These are phyloP conservation scores for Argentina silus DNA, from an alignment of 2,797 vertebrate species.

Conservation along the genomic window DNA sequence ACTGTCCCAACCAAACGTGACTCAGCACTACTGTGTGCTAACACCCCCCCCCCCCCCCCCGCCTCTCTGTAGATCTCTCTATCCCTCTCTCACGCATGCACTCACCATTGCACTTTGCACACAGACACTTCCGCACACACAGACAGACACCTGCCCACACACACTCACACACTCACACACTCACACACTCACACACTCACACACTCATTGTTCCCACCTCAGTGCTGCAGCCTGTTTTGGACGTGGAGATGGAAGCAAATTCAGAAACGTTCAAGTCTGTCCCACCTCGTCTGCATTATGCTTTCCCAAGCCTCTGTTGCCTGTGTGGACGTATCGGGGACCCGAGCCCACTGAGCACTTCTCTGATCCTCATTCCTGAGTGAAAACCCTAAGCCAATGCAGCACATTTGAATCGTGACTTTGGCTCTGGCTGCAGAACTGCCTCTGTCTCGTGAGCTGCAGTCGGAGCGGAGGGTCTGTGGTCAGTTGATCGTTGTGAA, in stretches of 20 bases:
- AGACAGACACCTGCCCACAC: slow-evolving; percentile 21
- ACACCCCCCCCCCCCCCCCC: background rate
- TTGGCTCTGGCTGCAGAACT: slow-evolving; percentile 36
- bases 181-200: slow-evolving; percentile 16
- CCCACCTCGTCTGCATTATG: slow-evolving; percentile 6
- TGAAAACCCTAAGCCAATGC: slow-evolving; percentile 38
- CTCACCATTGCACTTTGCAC: background rate
- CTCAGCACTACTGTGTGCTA: slow-evolving; percentile 50
- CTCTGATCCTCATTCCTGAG: slow-evolving; percentile 41
- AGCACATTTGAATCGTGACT: slow-evolving; percentile 60
- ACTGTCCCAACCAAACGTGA: slow-evolving; percentile 53
- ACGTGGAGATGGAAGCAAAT: background rate
- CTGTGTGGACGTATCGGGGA: slow-evolving; percentile 10
- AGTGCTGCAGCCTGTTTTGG: background rate
- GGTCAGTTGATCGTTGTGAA: background rate
- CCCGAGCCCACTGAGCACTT: slow-evolving; percentile 10
- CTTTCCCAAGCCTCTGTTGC: slow-evolving; percentile 49
- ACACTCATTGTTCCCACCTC: slow-evolving; percentile 15
- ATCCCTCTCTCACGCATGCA: slow-evolving; percentile 9
- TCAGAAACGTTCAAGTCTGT: slow-evolving; percentile 35
- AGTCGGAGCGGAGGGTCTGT: slow-evolving; percentile 9
- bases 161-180: slow-evolving; percentile 23
- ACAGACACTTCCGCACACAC: slow-evolving; percentile 12
- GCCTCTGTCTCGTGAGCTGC: slow-evolving; percentile 28
- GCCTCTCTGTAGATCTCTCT: slow-evolving; percentile 15